phyloP scores from a whole-genome alignment of 2,888 invertebrate genomes.

The Empis stercorea region DNA sequence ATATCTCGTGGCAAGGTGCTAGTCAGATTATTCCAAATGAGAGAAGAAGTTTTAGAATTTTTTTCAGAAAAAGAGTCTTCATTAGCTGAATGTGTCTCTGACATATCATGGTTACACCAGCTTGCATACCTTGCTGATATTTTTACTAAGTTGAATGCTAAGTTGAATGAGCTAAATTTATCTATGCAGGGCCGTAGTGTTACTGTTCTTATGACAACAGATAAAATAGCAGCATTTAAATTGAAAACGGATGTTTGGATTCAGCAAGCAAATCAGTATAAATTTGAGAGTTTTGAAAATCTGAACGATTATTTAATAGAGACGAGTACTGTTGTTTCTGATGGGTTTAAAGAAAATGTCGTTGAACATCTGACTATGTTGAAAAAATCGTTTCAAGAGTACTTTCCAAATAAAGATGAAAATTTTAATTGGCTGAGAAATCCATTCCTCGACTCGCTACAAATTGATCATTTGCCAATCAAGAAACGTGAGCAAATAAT shows the following conservation, averaged over 20 bases:
- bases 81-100: not conserved
- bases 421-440: not conserved
- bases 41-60: not conserved
- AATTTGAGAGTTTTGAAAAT: too few relatives aligned
- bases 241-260: not conserved
- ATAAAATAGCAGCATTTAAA: not conserved
- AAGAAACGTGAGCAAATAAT: not conserved
- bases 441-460: not conserved
- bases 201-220: not conserved
- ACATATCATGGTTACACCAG: too few relatives aligned
- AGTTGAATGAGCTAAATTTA: not conserved
- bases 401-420: not conserved
- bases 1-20: not conserved
- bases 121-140: not conserved
- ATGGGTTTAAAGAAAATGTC: too few relatives aligned
- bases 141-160: not conserved
- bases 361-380: too few relatives aligned
- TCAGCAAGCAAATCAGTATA: too few relatives aligned
- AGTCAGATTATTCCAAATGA: not conserved
- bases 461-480: not conserved
- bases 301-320: too few relatives aligned
- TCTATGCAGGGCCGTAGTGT: not conserved
- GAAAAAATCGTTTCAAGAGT: not conserved
- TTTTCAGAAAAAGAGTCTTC: not conserved
- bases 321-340: too few relatives aligned